Evolutionary conservation across 2,113 vertebrate genomes (phyloP).

Genomic region (Prochilodus magdalenae): DNA sequence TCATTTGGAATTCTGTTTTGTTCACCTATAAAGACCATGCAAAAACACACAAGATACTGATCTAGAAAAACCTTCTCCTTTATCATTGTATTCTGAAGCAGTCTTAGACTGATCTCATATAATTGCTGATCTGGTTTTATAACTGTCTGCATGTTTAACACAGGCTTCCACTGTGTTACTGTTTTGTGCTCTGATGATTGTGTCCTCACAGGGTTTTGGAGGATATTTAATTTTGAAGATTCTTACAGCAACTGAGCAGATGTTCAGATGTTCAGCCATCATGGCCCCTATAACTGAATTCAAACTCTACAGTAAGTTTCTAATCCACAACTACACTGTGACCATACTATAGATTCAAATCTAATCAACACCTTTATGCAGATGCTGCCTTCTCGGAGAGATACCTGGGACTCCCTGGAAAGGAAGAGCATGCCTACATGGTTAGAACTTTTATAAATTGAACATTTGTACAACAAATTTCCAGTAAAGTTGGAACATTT

Average conservation of each 20-base stretch:
- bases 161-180: background rate
- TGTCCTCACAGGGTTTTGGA: conserved; percentile 75
- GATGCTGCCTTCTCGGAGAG: conserved; percentile 82
- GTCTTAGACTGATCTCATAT: background rate
- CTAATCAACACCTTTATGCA: conserved; percentile 55
- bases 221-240: conserved; percentile 84
- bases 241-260: conserved; percentile 74
- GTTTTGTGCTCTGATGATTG: background rate
- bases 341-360: background rate
- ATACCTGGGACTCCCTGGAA: conserved; percentile 79
- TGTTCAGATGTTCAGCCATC: conserved; percentile 77
- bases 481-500: background rate
- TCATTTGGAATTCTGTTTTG: background rate
- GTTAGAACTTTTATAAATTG: conserved; percentile 61
- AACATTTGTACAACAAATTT: background rate
- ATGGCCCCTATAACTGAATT: conserved; percentile 83
- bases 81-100: background rate
- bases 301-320: conserved; percentile 80
- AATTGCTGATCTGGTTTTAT: too few relatives aligned
- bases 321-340: background rate
- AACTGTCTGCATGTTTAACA: background rate
- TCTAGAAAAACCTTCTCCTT: background rate
- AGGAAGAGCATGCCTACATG: conserved; percentile 79
- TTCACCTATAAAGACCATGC: background rate
- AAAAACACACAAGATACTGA: background rate